phyloP scores from a whole-genome alignment of 2,113 vertebrate species.

The Dasyprocta punctata region DNA sequence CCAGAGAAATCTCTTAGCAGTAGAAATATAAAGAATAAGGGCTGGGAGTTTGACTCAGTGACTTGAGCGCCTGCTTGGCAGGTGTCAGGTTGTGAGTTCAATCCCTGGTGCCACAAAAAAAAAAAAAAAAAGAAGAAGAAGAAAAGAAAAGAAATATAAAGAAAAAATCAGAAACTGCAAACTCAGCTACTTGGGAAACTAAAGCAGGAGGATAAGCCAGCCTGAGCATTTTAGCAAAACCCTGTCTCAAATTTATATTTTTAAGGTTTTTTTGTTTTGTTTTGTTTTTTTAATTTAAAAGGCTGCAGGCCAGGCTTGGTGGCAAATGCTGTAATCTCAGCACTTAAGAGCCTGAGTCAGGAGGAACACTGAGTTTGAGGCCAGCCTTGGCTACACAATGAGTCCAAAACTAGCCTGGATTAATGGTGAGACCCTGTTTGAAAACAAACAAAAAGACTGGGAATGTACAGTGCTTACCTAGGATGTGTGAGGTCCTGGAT shows the following conservation, averaged over 20 bases:
- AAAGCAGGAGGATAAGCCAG: neutral
- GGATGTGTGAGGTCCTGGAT: neutral
- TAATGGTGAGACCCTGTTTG: neutral
- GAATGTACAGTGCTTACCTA: neutral
- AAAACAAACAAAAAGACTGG: neutral
- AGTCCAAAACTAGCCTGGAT: neutral
- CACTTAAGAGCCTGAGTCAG: neutral
- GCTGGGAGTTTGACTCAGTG: too few species aligned
- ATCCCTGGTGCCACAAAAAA: too few species aligned
- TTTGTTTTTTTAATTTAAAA: neutral
- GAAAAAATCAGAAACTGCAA: neutral
- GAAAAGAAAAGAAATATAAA: conserved; percentile 19
- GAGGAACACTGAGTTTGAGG: neutral
- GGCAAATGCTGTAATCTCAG: neutral
- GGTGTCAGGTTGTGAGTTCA: too few species aligned
- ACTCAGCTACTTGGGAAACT: neutral
- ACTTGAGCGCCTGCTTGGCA: too few species aligned
- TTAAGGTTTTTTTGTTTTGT: neutral
- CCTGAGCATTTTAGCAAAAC: neutral
- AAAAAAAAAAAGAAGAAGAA: too few species aligned
- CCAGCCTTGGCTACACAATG: neutral
- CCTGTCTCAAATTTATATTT: neutral
- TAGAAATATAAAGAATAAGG: neutral
- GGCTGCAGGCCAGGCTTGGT: neutral
- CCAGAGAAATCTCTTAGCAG: neutral